Base-by-base conservation (phyloP, 2,888 invertebrate species). In the Apamea crenata region DNA sequence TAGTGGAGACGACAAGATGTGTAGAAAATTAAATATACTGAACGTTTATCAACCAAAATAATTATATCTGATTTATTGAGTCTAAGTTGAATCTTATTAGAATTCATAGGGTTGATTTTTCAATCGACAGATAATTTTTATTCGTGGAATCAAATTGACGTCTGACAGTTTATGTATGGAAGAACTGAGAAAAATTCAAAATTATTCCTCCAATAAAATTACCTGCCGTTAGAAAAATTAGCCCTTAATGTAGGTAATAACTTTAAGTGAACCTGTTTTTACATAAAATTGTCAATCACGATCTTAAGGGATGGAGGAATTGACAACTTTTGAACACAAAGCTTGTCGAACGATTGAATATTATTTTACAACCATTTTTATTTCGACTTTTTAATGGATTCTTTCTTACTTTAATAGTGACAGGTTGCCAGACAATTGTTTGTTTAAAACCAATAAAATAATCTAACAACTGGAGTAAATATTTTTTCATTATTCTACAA, bases 1-100 rank as follows among this genome's bases (percentile, higher is more conserved):
- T 78, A 61, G 78, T 82, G 12, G 16, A 47, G 40, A 21, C 12
- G 16, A 56, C 5, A 59, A 70, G 12, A 21, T 8, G 18, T n/a
- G 5, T 32, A 29, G 16, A 36, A 16, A 44, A 12, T 16, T 3
- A 47, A 47, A 44, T 16, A 61, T 40, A 36, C 8, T 18, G 1
- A 56, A 12, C 16, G 16, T 66, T 40, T 71, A 32, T 14, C 2
- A 72, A 66, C 25, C 29, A 44, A 36, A 47, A 18, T 21, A 12
- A 25, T 1, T 47, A 8, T 44, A 8, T 32, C 36, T 44, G 59
- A 44, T n/a, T 25, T 6, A 53, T 25, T 36, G 10, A 14, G 40
- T 63, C 36, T 25, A n/a, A n/a, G 16, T 56, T 50, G 65, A 56
- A 67, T 63, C 53, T n/a, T 72, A 67, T 56, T 50, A n/a, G 29